phyloP scores from a whole-genome alignment of 2,797 vertebrate genomes.

The Trachurus trachurus region DNA sequence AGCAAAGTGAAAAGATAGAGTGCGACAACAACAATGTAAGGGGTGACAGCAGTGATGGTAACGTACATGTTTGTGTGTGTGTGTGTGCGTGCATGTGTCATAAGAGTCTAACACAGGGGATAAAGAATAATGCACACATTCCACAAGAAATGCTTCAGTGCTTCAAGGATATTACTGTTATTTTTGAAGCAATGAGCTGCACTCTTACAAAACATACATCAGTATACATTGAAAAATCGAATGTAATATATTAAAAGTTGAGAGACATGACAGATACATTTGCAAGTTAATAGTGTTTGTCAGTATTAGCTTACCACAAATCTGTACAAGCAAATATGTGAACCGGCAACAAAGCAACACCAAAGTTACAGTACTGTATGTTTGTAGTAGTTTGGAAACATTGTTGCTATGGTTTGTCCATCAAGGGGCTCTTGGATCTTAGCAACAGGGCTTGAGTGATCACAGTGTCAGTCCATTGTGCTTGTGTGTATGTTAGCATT shows the following conservation, averaged over 20 bases:
- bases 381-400: background rate
- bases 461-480: background rate
- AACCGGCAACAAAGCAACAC: background rate
- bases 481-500: background rate
- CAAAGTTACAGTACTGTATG: background rate
- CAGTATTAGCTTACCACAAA: background rate
- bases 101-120: background rate
- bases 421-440: background rate
- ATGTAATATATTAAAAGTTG: background rate
- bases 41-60: background rate
- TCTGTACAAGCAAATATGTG: background rate
- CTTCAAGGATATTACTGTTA: background rate
- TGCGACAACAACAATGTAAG: slow-evolving; percentile 20
- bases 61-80: background rate
- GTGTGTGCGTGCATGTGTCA: background rate
- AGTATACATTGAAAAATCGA: background rate
- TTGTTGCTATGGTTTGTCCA: background rate
- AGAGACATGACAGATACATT: background rate
- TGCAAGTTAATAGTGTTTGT: background rate
- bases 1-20: slow-evolving; percentile 29
- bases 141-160: background rate
- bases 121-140: slow-evolving; percentile 10
- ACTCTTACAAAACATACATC: background rate
- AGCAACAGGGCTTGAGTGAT: background rate
- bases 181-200: background rate